Percentiles rank a stretch among this genome's conserved stretches.
These are phyloP conservation scores for Acanthurus tractus DNA, from an alignment of 2,797 vertebrate genomes.

Conservation along the genomic window DNA sequence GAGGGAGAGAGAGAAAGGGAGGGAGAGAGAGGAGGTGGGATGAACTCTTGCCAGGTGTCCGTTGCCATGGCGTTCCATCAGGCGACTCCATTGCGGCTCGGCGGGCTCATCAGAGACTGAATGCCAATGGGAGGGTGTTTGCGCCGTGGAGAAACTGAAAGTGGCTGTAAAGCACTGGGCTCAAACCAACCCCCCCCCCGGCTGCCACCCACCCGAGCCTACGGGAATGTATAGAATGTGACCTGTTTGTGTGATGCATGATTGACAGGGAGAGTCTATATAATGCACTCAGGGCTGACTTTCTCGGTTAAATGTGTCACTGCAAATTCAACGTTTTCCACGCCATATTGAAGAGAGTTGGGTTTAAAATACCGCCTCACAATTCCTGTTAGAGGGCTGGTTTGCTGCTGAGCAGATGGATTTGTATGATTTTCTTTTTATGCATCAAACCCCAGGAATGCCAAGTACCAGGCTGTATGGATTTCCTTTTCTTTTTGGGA, in stretches of 20 bases:
- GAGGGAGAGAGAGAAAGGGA: conserved; percentile 59
- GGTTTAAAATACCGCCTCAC: conserved; percentile 45
- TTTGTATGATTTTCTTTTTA: conserved; percentile 22
- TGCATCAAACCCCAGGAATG: neutral
- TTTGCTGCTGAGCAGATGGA: conserved; percentile 39
- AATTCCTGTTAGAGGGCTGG: conserved; percentile 23
- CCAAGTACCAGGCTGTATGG: conserved; percentile 21
- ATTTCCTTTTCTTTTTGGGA: conserved; percentile 27
- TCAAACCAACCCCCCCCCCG: conserved; percentile 40
- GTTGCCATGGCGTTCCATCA: conserved; percentile 97
- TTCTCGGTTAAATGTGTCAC: conserved; percentile 51
- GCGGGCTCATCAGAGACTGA: conserved; percentile 91
- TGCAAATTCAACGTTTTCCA: conserved; percentile 39
- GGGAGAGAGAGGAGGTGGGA: conserved; percentile 76
- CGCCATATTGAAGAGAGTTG: conserved; percentile 29
- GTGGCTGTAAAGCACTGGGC: conserved; percentile 72
- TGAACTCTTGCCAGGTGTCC: conserved; percentile 96
- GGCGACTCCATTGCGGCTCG: conserved; percentile 90
- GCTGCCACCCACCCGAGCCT: conserved; percentile 40
- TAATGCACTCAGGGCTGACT: conserved; percentile 54
- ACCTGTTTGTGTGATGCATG: conserved; percentile 56
- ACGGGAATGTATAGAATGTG: conserved; percentile 69
- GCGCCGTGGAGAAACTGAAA: conserved; percentile 65
- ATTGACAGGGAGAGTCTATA: conserved; percentile 67
- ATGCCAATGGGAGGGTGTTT: conserved; percentile 86